Evolutionary conservation across 1,140 invertebrate species (phyloP).

Genomic region (Rhyzopertha dominica): DNA sequence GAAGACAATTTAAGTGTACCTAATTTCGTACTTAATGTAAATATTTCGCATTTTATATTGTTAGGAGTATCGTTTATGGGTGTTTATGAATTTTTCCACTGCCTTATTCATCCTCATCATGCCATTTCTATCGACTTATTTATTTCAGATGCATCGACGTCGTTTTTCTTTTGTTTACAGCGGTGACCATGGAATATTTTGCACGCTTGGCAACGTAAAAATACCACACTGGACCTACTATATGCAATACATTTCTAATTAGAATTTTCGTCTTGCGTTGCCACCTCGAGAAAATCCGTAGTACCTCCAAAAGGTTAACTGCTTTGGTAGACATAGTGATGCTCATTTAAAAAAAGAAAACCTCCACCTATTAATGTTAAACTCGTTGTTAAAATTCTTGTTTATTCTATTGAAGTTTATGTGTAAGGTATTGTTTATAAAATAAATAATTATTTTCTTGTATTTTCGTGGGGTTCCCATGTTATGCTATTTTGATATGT

Average conservation of each 20-base stretch:
- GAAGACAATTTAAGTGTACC: slow-evolving; percentile 36
- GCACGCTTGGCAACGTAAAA: neutral
- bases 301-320: neutral
- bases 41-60: slow-evolving; percentile 22
- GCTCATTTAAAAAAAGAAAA: slow-evolving; percentile 2
- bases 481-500: slow-evolving; percentile 27
- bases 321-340: slow-evolving; percentile 8
- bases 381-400: slow-evolving; percentile 37
- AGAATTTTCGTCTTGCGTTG: slow-evolving; percentile 1
- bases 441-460: slow-evolving; percentile 22
- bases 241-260: slow-evolving; percentile 1
- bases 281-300: neutral
- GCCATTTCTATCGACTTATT: slow-evolving; percentile 20
- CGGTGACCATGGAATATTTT: neutral
- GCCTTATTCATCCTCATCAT: slow-evolving; percentile 22
- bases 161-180: neutral
- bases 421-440: slow-evolving; percentile 33
- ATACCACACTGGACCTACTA: neutral
- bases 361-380: slow-evolving; percentile 22
- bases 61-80: slow-evolving; percentile 29
- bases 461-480: slow-evolving; percentile 22
- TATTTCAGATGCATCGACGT: slow-evolving; percentile 5
- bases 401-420: slow-evolving; percentile 41
- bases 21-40: slow-evolving; percentile 34
- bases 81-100: slow-evolving; percentile 27